Base-by-base conservation (phyloP, 2,113 vertebrate genomes). In the Gadus chalcogrammus region DNA sequence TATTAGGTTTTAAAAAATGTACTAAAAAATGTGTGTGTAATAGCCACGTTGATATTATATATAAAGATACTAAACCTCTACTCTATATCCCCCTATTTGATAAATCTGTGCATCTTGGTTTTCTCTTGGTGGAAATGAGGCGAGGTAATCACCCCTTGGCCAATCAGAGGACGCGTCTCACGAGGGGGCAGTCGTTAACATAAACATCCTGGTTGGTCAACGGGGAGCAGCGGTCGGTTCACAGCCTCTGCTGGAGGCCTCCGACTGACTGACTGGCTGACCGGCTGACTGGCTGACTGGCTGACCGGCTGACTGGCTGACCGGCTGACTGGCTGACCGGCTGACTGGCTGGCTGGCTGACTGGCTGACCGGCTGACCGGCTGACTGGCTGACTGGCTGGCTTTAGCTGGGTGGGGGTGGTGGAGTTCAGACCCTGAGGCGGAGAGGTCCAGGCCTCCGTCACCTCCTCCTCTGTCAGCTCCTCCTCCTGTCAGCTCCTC, bases 151-250 rank as follows among this genome's bases (percentile, higher is more conserved):
- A 88, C 85, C 89, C 85, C 61, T 55, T 76, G 86, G 88, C 84
- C 88, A 91, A 92, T 92, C 90, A 92, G 85, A 78, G 79, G 83
- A 85, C 83, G 84, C 79, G 78, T 82, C 85, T 67, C 76, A 80
- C 85, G 83, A 90, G 84, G 78, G 17, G 70, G 84, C 89, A 84
- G 89, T 92, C 88, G 89, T 92, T 92, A 90, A 91, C 84, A 86
- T 88, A 91, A 91, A 92, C 91, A 93, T 93, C 90, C 91, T 92
- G 90, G 87, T 91, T 48, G 42, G 42, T 48, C 9, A 48, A 48
- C 89, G 77, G 80, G 76, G 85, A 82, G 74, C 72, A 81, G 82
- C 52, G 82, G 79, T 81, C 79, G 86, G 82, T 72, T 76, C 65
- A 78, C 64, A 78, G 76, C 76, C 85, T 15, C 70, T 72, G 79